Percentiles rank a stretch among this genome's conserved stretches.
These are phyloP conservation scores for Eulemur rufifrons DNA, from an alignment of 2,113 vertebrate genomes.

Conservation along the genomic window DNA sequence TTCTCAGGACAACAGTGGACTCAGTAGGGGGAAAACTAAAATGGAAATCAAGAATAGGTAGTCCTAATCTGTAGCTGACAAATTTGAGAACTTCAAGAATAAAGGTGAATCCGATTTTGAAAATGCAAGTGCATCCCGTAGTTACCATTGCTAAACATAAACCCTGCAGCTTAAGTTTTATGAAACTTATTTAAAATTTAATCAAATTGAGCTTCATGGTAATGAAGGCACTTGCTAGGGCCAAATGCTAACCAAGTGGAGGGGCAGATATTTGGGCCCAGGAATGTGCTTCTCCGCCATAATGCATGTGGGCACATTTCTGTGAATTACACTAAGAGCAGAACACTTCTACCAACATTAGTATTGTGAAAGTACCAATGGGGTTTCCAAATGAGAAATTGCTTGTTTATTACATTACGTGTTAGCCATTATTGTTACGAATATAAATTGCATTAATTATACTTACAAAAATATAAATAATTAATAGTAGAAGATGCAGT, in stretches of 20 bases:
- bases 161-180: background rate
- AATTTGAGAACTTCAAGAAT: background rate
- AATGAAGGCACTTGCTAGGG: background rate
- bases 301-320: background rate
- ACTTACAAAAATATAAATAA: conserved; percentile 46
- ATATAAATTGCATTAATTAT: conserved; percentile 28
- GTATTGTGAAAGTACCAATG: background rate
- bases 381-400: conserved; percentile 17
- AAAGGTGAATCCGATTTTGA: conserved; percentile 23
- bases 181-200: conserved; percentile 46
- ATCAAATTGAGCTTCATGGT: background rate
- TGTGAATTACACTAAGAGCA: background rate
- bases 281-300: background rate
- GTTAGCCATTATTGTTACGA: conserved; percentile 14
- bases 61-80: background rate
- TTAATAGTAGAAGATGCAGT: background rate
- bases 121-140: background rate
- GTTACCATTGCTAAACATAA: conserved; percentile 20
- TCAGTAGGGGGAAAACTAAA: background rate
- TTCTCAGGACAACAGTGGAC: background rate
- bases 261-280: background rate
- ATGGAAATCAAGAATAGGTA: background rate
- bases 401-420: background rate
- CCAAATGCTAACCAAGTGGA: background rate
- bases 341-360: background rate